Evolutionary conservation across 2,113 vertebrate species (phyloP).

Genomic region (Copsychus sechellarum): DNA sequence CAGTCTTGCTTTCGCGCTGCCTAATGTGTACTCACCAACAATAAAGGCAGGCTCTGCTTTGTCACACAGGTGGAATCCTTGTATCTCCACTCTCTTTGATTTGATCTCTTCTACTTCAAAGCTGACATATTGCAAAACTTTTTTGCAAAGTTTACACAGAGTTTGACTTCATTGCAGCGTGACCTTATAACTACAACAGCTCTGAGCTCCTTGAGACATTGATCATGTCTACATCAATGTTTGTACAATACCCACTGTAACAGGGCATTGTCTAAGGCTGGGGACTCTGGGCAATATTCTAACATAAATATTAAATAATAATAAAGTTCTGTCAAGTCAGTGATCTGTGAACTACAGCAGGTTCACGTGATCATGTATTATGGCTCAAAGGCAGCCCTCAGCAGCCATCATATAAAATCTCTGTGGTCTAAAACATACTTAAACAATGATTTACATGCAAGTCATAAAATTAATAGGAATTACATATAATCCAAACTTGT

Average conservation of each 20-base stretch:
- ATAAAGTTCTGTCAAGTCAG: conserved; percentile 54
- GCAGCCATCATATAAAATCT: conserved; percentile 7
- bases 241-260: conserved; percentile 32
- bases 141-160: background rate
- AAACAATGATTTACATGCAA: background rate
- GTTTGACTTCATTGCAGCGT: background rate
- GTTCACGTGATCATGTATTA: conserved; percentile 5
- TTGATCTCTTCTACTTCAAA: background rate
- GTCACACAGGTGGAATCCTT: background rate
- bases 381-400: conserved; percentile 5
- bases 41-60: background rate
- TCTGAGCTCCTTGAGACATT: background rate
- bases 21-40: background rate
- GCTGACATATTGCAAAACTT: background rate
- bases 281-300: conserved; percentile 28
- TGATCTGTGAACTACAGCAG: conserved; percentile 42
- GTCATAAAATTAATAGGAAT: background rate
- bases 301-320: conserved; percentile 62
- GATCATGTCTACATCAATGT: conserved; percentile 6
- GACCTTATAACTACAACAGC: background rate
- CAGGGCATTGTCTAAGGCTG: conserved; percentile 3
- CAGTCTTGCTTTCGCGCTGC: background rate
- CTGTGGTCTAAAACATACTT: background rate
- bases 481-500: background rate
- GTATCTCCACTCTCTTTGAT: background rate